Base-by-base conservation (phyloP, 2,113 vertebrate genomes). In the Pachypanchax playfairii region DNA sequence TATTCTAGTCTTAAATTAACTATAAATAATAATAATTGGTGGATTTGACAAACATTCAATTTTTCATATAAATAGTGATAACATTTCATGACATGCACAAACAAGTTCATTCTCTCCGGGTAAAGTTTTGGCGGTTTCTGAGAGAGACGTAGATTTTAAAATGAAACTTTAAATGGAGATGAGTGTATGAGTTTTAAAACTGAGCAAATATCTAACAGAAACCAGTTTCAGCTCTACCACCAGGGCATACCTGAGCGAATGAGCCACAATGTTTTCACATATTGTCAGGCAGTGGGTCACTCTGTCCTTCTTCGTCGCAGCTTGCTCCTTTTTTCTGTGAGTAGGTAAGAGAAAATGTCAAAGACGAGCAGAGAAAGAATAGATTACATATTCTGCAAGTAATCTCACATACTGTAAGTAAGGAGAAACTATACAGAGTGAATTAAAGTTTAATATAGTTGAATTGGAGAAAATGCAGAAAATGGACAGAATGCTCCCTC, bases 281-380 rank as follows among this genome's bases (percentile, higher is more conserved):
- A 99, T 99, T 4, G 96, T 99, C 87, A 98, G 87, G 75, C 97
- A 99, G 53, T 99, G 96, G 66, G 93, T 96, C 73, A 99, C 97
- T 5, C 97, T 88, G 80, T 99, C 97, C 66, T 99, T 99, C 91
- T 99, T 99, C 74, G 94, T 96, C 17, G 96, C 91, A 26, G 94
- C 92, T 73, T 95, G 94, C 63, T 99, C 97, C 85, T 98, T 99
- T 93, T 98, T 99, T 93, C 97, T 99, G 77, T 60, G 15, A 1
- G 36, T 35, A 14, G 20, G 33, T n/a, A 15, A 47, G 9, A 13
- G 1, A 1, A 1, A 42, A 26, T 22, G n/a, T n/a, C 36, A 48
- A 28, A 41, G 12, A 29, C 0, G 20, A 8, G 4, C 2, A n/a
- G 8, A 25, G 6, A 22, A n/a, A n/a, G n/a, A n/a, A n/a, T n/a